Conservation (phyloP, 2,113 vertebrate genomes). For the Xenopus tropicalis region UCB_Xtro_10.0 CM004443.2:65697001-65697500, state of each 20-base stretch:
- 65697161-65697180: too few species aligned
- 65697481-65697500: constrained; percentile 66
- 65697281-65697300: constrained; percentile 53
- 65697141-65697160: too few species aligned
- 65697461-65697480: constrained; percentile 61
- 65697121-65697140: too few species aligned
- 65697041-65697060: too few species aligned
- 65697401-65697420: constrained; percentile 63
- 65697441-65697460: constrained; percentile 69
- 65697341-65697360: constrained; percentile 62
- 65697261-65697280: constrained; percentile 49
- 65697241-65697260: background rate
- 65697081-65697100: too few species aligned
- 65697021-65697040: too few species aligned
- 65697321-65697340: constrained; percentile 65
- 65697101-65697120: too few species aligned
- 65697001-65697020: too few species aligned
- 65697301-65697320: constrained; percentile 64
- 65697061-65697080: too few species aligned
- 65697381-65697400: constrained; percentile 64
- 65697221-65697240: background rate
- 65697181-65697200: background rate
- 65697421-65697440: constrained; percentile 65
- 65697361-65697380: constrained; percentile 60
- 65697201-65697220: background rate